A percentile compares a stretch with the other conserved stretches of the same genome.
phyloP scores from a whole-genome alignment of 2,113 vertebrate genomes.

The Semnopithecus entellus region DNA sequence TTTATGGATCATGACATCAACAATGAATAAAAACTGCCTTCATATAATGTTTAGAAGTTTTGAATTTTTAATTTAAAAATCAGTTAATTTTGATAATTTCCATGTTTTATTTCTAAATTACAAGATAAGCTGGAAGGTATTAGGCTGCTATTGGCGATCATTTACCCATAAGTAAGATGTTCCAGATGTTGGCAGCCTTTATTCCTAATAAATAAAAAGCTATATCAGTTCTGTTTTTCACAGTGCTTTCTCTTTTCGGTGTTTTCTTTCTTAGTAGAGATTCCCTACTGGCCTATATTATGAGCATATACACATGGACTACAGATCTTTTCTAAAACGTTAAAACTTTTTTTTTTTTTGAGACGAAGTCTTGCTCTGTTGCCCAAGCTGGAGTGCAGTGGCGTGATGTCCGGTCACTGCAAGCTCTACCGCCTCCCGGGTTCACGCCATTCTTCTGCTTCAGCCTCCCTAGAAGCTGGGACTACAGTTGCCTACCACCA shows the following conservation, averaged over 20 bases:
- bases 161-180: background rate
- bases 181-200: background rate
- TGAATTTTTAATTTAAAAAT: background rate
- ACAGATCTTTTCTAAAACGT: too few relatives aligned
- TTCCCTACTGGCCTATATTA: background rate
- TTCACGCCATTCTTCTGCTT: too few relatives aligned
- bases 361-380: too few relatives aligned
- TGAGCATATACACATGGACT: background rate
- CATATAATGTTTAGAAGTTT: background rate
- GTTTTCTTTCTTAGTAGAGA: background rate
- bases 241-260: background rate
- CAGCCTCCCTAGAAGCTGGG: too few relatives aligned
- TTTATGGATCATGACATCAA: background rate
- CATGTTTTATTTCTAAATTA: constrained; percentile 24
- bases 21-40: background rate
- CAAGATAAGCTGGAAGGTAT: background rate
- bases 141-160: background rate
- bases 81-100: background rate
- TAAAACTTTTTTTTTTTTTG: too few relatives aligned
- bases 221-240: background rate
- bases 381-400: too few relatives aligned
- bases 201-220: background rate
- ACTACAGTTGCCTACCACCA: too few relatives aligned
- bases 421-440: too few relatives aligned
- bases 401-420: too few relatives aligned